These are phyloP conservation scores for Tapirus terrestris DNA, from an alignment of 2,113 vertebrate species.

Conservation along the genomic window DNA sequence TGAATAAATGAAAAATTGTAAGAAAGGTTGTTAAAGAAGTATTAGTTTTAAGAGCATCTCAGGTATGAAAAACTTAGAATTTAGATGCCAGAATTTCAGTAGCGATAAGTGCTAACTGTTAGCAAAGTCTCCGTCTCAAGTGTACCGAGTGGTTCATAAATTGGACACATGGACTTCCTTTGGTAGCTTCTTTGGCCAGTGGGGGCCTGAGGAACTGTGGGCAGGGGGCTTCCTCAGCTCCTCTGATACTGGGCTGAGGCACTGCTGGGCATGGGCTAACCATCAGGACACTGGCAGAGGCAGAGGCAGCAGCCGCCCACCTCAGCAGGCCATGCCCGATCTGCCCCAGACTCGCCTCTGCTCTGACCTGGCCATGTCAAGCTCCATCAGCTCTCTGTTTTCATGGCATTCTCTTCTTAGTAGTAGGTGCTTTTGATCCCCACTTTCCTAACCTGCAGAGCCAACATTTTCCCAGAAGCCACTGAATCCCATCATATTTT, in stretches of 20 bases:
- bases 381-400: neutral
- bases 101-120: neutral
- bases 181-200: neutral
- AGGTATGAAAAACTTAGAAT: neutral
- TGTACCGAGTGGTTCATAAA: neutral
- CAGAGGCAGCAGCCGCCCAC: neutral
- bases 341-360: fast-evolving
- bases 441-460: neutral
- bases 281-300: neutral
- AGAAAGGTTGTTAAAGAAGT: conserved; percentile 54
- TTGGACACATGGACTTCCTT: neutral
- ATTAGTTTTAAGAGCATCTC: conserved; percentile 27
- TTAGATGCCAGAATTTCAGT: neutral
- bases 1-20: conserved; percentile 38
- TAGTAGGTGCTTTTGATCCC: neutral
- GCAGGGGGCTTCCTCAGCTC: neutral
- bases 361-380: neutral
- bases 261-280: neutral
- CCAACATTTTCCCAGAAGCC: neutral
- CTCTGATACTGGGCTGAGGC: neutral
- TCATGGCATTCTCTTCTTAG: neutral
- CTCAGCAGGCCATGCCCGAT: fast-evolving
- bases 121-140: neutral
- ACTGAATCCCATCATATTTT: neutral
- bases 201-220: neutral